Evolutionary conservation across 2,797 vertebrate genomes (phyloP).

Genomic region (Synanceia verrucosa): DNA sequence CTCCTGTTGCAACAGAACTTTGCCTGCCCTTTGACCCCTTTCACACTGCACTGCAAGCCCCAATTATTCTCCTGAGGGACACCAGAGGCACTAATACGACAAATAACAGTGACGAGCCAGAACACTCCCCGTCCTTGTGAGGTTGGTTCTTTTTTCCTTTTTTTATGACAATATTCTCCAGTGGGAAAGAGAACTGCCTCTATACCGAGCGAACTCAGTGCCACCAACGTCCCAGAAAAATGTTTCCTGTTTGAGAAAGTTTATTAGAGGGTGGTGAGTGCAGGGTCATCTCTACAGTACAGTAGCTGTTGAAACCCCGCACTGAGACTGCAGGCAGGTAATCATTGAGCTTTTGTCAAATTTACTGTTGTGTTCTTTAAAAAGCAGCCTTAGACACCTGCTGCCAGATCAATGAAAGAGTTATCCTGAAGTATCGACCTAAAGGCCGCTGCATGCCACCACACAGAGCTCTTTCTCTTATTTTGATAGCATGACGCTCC

Average conservation of each 20-base stretch:
- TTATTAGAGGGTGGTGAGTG: conserved; percentile 8
- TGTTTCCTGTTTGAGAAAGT: conserved; percentile 16
- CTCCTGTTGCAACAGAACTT: conserved; percentile 2
- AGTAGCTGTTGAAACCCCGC: not conserved
- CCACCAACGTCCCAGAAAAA: not conserved
- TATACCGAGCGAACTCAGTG: not conserved
- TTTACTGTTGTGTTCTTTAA: conserved; percentile 10
- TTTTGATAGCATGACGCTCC: not conserved
- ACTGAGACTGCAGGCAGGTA: not conserved
- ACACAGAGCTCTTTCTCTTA: not conserved
- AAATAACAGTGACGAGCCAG: not conserved
- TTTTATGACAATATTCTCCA: not conserved
- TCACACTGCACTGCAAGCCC: not conserved
- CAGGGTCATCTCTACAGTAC: not conserved
- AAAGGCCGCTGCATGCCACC: not conserved
- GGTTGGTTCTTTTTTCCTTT: not conserved
- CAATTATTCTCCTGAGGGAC: conserved; percentile 27
- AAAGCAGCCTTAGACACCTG: conserved; percentile 13
- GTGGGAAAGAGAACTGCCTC: not conserved
- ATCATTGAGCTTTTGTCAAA: conserved; percentile 11
- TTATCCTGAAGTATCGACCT: not conserved
- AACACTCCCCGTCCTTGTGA: conserved; percentile 34
- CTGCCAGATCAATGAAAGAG: conserved; percentile 7
- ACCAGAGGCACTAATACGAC: conserved; percentile 19
- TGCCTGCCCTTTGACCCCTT: conserved; percentile 15